Base-by-base conservation (phyloP, 2,113 vertebrate species). In the Anguilla rostrata region DNA sequence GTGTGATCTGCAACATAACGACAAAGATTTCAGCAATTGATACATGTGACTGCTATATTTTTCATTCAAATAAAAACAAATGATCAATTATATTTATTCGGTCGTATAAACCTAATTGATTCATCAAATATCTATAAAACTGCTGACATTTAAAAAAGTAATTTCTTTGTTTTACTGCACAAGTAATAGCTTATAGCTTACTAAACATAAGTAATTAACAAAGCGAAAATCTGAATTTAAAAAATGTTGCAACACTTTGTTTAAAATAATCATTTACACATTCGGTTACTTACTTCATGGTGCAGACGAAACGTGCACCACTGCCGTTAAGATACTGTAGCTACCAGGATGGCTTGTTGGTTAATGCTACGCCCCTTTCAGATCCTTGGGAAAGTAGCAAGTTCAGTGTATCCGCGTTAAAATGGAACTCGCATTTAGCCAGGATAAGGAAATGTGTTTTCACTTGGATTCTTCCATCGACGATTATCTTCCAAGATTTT, bases 371-470 rank as follows among this genome's bases (percentile, higher is more conserved):
- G 57, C 83, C 83, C 83, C 83, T 84, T 84, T 84, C 29, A 20
- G 80, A 82, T 82, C 81, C 43, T 22, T 82, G 81, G 40, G 81
- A 82, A 82, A 82, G 81, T 82, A 82, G 16, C 81, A 82, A 82
- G 81, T 82, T 82, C 26, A 26, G 81, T 49, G 43, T 43, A 53
- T 82, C 43, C 81, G 20, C 29, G 9, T 82, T 49, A 49, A 49
- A 82, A 82, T 46, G 46, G 22, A 49, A 49, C 41, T 82, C 26
- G 20, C 43, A 82, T 5, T 11, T 46, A 3, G 20, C 39, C 79
- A 41, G 20, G 7, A 91, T 92, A 26, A 92, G 34, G 20, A 81
- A 84, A 71, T 53, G 34, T 29, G 57, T 71, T 71, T 39, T 84
- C 29, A 26, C 20, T 53, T 82, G 84, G 71, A 86, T 85, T 86